A percentile compares a stretch with the other conserved stretches of the same genome.
Evolutionary conservation across 1,140 invertebrate species (phyloP).

Genomic region (Zaprionus kolodkinae): DNA sequence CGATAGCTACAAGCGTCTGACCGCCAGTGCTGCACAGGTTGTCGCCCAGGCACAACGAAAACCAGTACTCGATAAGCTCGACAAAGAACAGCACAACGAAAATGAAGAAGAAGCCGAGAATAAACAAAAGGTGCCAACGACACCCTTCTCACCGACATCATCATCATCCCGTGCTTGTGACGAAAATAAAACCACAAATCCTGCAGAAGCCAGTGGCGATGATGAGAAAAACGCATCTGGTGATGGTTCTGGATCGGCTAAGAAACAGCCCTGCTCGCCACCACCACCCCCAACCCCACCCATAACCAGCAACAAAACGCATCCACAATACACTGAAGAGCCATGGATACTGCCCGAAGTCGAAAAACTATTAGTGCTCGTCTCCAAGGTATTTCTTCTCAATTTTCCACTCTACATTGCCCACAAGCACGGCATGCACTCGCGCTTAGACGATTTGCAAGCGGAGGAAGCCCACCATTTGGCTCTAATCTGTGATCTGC

Average conservation of each 20-base stretch:
- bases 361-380: slow-evolving; percentile 91
- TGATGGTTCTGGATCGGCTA: slow-evolving; percentile 57
- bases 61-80: slow-evolving; percentile 41
- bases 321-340: slow-evolving; percentile 76
- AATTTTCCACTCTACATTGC: slow-evolving; percentile 97
- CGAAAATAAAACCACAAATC: slow-evolving; percentile 32
- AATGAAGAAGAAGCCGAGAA: slow-evolving; percentile 30
- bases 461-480: slow-evolving; percentile 91
- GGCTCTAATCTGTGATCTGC: slow-evolving; percentile 94
- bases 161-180: slow-evolving; percentile 33
- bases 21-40: slow-evolving; percentile 68
- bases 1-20: slow-evolving; percentile 73
- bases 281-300: slow-evolving; percentile 17
- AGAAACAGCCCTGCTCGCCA: slow-evolving; percentile 42
- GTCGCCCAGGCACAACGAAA: slow-evolving; percentile 62
- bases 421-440: slow-evolving; percentile 92
- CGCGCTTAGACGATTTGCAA: slow-evolving; percentile 90
- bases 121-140: slow-evolving; percentile 43
- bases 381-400: slow-evolving; percentile 92
- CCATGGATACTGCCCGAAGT: slow-evolving; percentile 90
- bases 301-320: slow-evolving; percentile 37
- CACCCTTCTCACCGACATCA: slow-evolving; percentile 20
- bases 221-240: slow-evolving; percentile 54
- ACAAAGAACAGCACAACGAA: slow-evolving; percentile 49
- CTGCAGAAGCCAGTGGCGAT: slow-evolving; percentile 22